A percentile compares a stretch with the other conserved stretches of the same genome.
Evolutionary conservation across 2,797 vertebrate species (phyloP).

Genomic region (Clarias platycephalus): DNA sequence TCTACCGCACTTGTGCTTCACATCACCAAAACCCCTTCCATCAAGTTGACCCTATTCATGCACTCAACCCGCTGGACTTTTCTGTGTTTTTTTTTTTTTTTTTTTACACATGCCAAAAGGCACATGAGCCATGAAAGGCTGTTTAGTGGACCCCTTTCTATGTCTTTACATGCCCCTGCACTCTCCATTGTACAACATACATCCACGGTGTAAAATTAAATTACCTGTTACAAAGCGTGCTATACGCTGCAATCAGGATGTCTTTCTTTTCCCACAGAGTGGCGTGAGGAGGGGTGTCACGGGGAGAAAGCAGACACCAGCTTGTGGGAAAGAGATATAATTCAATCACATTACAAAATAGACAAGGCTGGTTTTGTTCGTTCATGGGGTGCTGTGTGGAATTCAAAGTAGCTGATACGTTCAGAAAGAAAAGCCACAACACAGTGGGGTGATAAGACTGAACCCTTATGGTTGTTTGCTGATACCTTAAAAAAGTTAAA

Average conservation of each 20-base stretch:
- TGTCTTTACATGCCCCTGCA: constrained; percentile 50
- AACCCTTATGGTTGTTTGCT: constrained; percentile 25
- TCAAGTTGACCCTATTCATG: constrained; percentile 40
- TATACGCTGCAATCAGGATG: constrained; percentile 63
- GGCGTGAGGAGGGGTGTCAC: constrained; percentile 59
- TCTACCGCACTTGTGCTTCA: constrained; percentile 29
- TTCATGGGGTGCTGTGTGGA: constrained; percentile 52
- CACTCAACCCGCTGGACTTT: constrained; percentile 55
- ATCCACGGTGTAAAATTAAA: constrained; percentile 80
- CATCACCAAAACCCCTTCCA: constrained; percentile 22
- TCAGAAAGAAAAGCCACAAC: constrained; percentile 40
- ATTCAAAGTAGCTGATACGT: constrained; percentile 61
- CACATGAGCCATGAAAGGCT: constrained; percentile 70
- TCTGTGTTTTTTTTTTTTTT: constrained; percentile 48
- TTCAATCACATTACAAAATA: constrained; percentile 64
- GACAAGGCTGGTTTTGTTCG: constrained; percentile 54
- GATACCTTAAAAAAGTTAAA: not conserved
- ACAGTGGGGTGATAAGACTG: constrained; percentile 45
- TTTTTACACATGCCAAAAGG: constrained; percentile 73
- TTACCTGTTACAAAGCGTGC: constrained; percentile 74
- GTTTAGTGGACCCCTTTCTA: constrained; percentile 61
- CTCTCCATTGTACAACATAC: constrained; percentile 63
- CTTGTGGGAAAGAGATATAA: constrained; percentile 68
- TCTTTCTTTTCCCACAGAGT: constrained; percentile 73
- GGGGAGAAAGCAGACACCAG: constrained; percentile 57